Evolutionary conservation across 2,888 invertebrate species (phyloP), one percentile per base, ranked within the genome.

Genomic region (Zele albiditarsus): DNA sequence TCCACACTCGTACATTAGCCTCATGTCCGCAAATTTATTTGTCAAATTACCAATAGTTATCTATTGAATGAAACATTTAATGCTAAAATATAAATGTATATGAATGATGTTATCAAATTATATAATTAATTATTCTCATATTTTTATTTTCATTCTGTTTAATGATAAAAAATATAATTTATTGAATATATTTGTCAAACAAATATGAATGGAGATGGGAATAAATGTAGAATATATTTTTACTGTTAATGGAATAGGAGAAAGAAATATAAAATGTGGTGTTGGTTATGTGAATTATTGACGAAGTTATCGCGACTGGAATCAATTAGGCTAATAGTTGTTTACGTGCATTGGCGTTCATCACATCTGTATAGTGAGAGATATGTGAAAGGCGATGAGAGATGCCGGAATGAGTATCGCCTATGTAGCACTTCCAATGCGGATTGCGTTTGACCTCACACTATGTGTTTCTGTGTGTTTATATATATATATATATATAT

Each of bases 321-420:
- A 86, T 85, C 85, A 84, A 86, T 86, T 84, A 83, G 84, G 79
- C 79, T 83, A 85, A 85, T 85, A 84, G 85, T 82, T 83, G 81
- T 84, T 84, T 81, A 81, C 82, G 82, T 81, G 75, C 75, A 81
- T 80, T 58, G 71, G 62, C 60, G 62, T 46, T 27, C 58, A 27
- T 14, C 46, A 71, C 58, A 38, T 65, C 28, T 33, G 75, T 71
- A 33, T 58, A 38, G 42, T 60, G 38, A 57, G 58, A 74, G 70
- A 70, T 65, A 74, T 74, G 68, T 60, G 62, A 69, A 70, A 60
- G 66, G 63, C 58, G 74, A 38, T 38, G 38, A 75, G 75, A 66
- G 71, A 71, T 62, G 63, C 23, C 65, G 23, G 71, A 57, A 66
- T 49, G 72, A 53, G 25, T 63, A 58, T 20, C 53, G 58, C 25